These are phyloP conservation scores for Ochotona curzoniae DNA, from an alignment of 2,113 vertebrate species.

Conservation along the genomic window DNA sequence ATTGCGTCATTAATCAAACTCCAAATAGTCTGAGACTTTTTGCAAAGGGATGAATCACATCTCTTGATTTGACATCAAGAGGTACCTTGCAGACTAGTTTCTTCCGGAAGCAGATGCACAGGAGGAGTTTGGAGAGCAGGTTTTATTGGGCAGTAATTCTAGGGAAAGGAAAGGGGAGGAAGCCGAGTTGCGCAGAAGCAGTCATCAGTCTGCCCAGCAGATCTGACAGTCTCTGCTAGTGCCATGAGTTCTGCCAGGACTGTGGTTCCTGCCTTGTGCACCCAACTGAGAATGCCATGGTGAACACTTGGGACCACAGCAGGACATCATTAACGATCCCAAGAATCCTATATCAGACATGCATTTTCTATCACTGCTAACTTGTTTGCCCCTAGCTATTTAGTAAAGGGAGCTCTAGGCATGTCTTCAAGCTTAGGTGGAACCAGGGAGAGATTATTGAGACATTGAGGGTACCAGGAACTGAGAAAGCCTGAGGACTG, in stretches of 20 bases:
- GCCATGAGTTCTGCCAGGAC: accelerated
- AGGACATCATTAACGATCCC: neutral
- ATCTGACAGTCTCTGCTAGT: neutral
- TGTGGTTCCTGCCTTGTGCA: accelerated
- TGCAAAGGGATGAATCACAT: neutral
- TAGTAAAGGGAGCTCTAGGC: neutral
- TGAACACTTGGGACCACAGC: neutral
- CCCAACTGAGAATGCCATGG: neutral
- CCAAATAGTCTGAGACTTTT: neutral
- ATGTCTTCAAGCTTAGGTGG: neutral
- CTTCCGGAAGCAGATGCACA: neutral
- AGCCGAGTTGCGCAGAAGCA: neutral
- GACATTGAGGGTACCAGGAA: neutral
- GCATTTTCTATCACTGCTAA: neutral
- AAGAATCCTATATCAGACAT: neutral
- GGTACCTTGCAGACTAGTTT: neutral
- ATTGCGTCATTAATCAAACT: neutral
- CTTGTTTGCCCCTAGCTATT: neutral
- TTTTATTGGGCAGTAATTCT: neutral
- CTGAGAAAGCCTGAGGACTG: neutral
- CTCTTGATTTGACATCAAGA: neutral
- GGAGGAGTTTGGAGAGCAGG: neutral
- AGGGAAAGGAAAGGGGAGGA: neutral
- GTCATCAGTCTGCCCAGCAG: neutral
- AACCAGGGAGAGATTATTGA: neutral